Base-by-base conservation (phyloP, 2,888 invertebrate genomes). In the Masnerella sp. region DNA sequence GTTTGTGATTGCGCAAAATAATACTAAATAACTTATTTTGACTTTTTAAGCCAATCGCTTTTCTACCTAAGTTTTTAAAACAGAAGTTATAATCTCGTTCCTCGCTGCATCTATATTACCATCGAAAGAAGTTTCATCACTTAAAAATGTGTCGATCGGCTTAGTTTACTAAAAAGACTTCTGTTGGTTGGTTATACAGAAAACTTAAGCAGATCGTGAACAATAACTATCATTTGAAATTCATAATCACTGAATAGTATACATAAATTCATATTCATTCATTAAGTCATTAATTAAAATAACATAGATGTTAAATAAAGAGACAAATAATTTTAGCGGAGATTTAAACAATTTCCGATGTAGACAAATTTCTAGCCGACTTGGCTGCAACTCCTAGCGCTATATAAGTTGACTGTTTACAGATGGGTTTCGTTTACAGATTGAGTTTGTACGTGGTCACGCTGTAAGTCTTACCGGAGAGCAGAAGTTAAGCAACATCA, bases 81-180 rank as follows among this genome's bases (percentile, higher is more conserved):
- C 34, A 54, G 17, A 54, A 54, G 52, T 54, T 54, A 28, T 54
- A 54, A 54, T 54, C 52, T 40, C 20, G 28, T 40, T 54, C 18
- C 8, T 17, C 9, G 15, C 28, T 40, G 34, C 49, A 28, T 40
- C 38, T 20, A 15, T 32, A 40, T 34, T 25, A 17, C 15, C 25
- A 15, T 9, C 15, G 47, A 47, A 20, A 36, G 36, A 51, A 52
- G 36, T 52, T 52, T 36, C n/a, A 15, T 38, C 15, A 22, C 14
- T 38, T 52, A 38, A 38, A 32, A 38, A 52, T 38, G 25, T 25
- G 22, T 52, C 25, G 25, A 22, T 15, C 15, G 22, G 8, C 9
- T 52, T 38, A 52, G 5, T n/a, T 15, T 52, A 5, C n/a, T n/a
- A n/a, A n/a, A n/a, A n/a, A n/a, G n/a, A n/a, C n/a, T n/a, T n/a